These are phyloP conservation scores for Anarhynchus alexandrinus DNA, from an alignment of 2,113 vertebrate genomes.

Conservation along the genomic window DNA sequence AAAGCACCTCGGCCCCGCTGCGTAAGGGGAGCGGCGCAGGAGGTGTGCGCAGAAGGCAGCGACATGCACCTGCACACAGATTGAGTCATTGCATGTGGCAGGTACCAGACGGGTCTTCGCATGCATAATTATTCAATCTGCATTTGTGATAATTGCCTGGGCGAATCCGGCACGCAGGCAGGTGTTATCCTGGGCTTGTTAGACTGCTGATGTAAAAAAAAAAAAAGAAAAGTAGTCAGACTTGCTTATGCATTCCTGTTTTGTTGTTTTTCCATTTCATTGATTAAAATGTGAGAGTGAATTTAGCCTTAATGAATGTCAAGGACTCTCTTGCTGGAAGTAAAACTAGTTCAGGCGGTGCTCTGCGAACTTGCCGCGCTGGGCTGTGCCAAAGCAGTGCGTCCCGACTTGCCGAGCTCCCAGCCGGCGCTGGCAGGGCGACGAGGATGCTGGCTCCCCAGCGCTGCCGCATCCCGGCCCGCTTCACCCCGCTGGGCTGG, in stretches of 20 bases:
- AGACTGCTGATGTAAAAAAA: not conserved
- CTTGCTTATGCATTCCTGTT: conserved; percentile 28
- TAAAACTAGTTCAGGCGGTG: not conserved
- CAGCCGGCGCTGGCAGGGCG: not conserved
- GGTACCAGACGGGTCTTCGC: conserved; percentile 30
- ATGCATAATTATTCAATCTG: conserved; percentile 10
- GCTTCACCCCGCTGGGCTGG: rapidly evolving
- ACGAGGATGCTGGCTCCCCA: not conserved
- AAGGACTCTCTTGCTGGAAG: conserved; percentile 3
- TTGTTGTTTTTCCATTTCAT: conserved; percentile 32
- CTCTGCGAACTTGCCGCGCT: rapidly evolving
- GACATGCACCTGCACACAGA: conserved; percentile 3
- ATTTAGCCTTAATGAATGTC: conserved; percentile 26
- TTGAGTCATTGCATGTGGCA: conserved; percentile 18
- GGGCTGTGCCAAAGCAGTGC: not conserved
- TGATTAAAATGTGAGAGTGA: conserved; percentile 58
- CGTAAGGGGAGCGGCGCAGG: rapidly evolving
- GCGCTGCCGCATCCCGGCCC: rapidly evolving
- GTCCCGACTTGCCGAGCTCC: not conserved
- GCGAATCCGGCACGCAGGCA: not conserved
- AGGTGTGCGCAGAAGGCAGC: not conserved
- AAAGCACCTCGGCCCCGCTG: not conserved
- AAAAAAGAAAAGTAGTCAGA: not conserved
- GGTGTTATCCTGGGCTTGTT: not conserved
- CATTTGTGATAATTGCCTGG: conserved; percentile 29